Percentiles rank a stretch among this genome's conserved stretches.
phyloP scores from a whole-genome alignment of 2,888 invertebrate genomes.

The Polydrusus tereticollis region DNA sequence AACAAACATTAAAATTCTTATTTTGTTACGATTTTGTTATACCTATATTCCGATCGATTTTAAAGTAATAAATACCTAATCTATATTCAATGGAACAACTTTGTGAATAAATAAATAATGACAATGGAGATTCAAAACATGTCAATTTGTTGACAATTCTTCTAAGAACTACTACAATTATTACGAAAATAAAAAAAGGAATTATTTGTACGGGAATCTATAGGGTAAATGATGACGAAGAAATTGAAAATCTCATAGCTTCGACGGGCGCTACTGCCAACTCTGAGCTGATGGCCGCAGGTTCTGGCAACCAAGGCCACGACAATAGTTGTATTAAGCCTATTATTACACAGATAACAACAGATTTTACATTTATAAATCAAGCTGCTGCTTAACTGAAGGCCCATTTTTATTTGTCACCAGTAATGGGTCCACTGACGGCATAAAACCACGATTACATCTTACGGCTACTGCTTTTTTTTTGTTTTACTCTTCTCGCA shows the following conservation, averaged over 20 bases:
- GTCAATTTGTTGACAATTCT: too few species aligned
- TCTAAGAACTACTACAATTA: too few species aligned
- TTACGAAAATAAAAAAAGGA: too few species aligned
- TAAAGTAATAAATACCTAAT: too few species aligned
- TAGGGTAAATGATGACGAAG: neutral
- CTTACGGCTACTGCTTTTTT: slow-evolving; percentile 26
- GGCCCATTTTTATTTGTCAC: slow-evolving; percentile 39
- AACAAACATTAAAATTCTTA: too few species aligned
- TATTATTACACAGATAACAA: slow-evolving; percentile 56
- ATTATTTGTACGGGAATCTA: too few species aligned
- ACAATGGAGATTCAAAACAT: too few species aligned
- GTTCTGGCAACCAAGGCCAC: slow-evolving; percentile 61
- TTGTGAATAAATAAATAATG: too few species aligned
- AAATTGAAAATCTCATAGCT: neutral
- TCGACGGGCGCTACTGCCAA: neutral
- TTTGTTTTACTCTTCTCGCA: slow-evolving; percentile 5
- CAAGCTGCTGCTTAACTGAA: slow-evolving; percentile 39
- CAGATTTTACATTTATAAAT: slow-evolving; percentile 36
- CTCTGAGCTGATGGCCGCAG: slow-evolving; percentile 4
- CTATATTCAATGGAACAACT: too few species aligned
- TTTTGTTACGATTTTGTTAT: too few species aligned
- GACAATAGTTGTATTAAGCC: slow-evolving; percentile 63
- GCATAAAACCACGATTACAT: slow-evolving; percentile 24
- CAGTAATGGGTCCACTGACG: slow-evolving; percentile 22
- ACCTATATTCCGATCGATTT: too few species aligned